A percentile compares a stretch with the other conserved stretches of the same genome.
phyloP scores from a whole-genome alignment of 2,797 vertebrate species.

The Hoplostethus atlanticus region DNA sequence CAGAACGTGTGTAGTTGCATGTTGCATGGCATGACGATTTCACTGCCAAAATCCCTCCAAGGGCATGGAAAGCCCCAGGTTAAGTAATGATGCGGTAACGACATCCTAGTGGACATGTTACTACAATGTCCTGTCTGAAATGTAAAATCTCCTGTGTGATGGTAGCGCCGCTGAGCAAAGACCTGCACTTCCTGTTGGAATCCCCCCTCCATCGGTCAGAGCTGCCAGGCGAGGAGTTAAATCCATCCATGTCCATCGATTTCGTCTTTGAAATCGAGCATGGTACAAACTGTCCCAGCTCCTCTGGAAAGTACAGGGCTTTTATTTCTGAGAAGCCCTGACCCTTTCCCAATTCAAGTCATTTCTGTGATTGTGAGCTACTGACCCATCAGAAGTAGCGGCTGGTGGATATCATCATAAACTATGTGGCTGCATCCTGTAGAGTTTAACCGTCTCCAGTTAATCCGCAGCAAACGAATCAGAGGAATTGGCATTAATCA shows the following conservation, averaged over 20 bases:
- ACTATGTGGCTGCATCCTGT: not conserved
- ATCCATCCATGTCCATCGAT: not conserved
- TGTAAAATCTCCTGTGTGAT: conserved; percentile 50
- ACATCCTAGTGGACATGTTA: not conserved
- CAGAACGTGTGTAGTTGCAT: not conserved
- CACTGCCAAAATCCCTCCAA: not conserved
- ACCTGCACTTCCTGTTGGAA: conserved; percentile 73
- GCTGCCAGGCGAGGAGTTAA: not conserved
- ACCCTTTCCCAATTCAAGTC: too few species aligned
- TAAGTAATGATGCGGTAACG: conserved; percentile 33
- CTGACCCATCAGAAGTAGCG: too few species aligned
- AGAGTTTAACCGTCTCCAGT: too few species aligned
- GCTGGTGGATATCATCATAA: too few species aligned
- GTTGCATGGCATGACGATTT: too few species aligned
- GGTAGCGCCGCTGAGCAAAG: conserved; percentile 17
- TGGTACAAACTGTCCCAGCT: not conserved
- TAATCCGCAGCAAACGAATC: too few species aligned
- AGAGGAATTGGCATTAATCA: too few species aligned
- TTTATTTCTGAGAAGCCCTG: not conserved
- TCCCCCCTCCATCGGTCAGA: conserved; percentile 34
- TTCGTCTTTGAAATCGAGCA: not conserved
- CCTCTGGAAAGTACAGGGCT: conserved; percentile 26
- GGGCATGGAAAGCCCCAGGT: conserved; percentile 51
- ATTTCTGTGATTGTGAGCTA: too few species aligned
- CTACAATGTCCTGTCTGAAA: conserved; percentile 30